Evolutionary conservation across 1,140 invertebrate genomes (phyloP).

Genomic region (Polypedilum vanderplanki): DNA sequence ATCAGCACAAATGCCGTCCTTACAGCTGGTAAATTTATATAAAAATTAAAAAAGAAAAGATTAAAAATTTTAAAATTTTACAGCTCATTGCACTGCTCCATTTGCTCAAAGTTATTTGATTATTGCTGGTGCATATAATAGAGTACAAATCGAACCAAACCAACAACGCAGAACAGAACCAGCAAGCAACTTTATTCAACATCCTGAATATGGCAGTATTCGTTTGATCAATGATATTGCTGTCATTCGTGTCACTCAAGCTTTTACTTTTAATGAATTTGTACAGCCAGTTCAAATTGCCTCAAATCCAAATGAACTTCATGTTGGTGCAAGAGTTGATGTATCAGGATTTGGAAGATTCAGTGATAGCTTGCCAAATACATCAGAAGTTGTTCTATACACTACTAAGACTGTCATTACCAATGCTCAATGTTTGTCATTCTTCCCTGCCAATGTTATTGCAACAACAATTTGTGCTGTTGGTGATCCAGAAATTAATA

Average conservation of each 20-base stretch:
- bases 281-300: not conserved
- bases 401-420: not conserved
- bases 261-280: not conserved
- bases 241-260: not conserved
- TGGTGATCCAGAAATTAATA: not conserved
- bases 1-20: constrained; percentile 45
- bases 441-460: not conserved
- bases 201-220: not conserved
- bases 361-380: no score
- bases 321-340: not conserved
- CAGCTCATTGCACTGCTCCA: constrained; percentile 43
- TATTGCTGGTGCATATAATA: not conserved
- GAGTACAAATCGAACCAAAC: not conserved
- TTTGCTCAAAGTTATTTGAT: not conserved
- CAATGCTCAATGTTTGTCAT: not conserved
- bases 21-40: constrained; percentile 41
- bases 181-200: not conserved
- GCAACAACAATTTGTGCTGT: not conserved
- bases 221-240: not conserved
- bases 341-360: not conserved
- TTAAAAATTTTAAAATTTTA: no score
- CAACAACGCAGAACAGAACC: not conserved
- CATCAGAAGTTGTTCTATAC: no score
- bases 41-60: no score
- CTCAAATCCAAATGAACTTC: not conserved